Conservation (phyloP, 92 coral and sea anemone genomes). For the Porites cylindrica region DNA sequence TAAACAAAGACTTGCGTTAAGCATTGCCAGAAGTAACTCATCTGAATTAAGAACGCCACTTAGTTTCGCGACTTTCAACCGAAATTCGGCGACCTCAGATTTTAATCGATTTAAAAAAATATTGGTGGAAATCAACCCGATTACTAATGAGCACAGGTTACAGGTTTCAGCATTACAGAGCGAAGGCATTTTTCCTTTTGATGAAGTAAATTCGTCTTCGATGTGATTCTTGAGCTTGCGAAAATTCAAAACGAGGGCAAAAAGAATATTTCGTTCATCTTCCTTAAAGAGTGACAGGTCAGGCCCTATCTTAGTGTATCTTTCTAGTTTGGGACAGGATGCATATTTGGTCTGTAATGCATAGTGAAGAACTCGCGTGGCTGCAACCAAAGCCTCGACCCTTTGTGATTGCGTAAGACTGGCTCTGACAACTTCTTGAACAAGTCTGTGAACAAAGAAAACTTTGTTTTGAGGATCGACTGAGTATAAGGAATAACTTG, state of each 20-base stretch:
- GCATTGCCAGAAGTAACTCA: too few species aligned
- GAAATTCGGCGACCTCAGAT: too few species aligned
- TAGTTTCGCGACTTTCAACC: too few species aligned
- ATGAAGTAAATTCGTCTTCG: neutral
- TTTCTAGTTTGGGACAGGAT: too few species aligned
- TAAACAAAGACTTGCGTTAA: too few species aligned
- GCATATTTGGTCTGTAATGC: neutral
- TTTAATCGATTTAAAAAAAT: too few species aligned
- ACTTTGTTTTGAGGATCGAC: neutral
- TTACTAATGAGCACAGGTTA: neutral
- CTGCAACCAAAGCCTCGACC: neutral
- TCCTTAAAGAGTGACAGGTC: neutral
- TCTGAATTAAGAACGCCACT: too few species aligned
- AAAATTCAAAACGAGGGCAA: neutral
- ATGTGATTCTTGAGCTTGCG: neutral
- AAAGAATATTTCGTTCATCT: neutral
- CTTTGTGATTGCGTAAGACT: neutral
- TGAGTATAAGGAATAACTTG: slow-evolving; percentile 5
- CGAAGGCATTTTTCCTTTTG: neutral
- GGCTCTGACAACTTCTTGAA: slow-evolving; percentile 8
- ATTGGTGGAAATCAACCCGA: too few species aligned
- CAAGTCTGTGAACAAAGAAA: neutral
- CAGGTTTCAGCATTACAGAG: neutral
- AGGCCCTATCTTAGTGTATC: too few species aligned
- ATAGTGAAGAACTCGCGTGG: neutral